A percentile compares a stretch with the other conserved stretches of the same genome.
Conservation (phyloP, 2,888 invertebrate species). For the Tenthredo distinguenda region DNA sequence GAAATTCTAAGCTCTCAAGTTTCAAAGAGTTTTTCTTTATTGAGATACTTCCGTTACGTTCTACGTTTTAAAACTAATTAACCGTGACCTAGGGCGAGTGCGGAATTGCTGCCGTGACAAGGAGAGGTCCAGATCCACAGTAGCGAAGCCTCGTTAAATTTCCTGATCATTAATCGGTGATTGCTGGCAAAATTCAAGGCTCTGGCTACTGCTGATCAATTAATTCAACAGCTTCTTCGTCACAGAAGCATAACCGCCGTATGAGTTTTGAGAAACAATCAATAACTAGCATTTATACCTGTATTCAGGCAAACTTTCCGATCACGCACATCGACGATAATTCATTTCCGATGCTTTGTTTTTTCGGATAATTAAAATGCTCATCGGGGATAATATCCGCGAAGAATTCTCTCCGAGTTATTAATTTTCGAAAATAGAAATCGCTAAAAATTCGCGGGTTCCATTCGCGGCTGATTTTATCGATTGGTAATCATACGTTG, state of each 20-base stretch:
- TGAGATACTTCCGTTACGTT: conserved; percentile 68
- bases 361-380: not conserved
- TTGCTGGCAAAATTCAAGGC: conserved; percentile 62
- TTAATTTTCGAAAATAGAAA: not conserved
- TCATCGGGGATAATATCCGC: too few species aligned
- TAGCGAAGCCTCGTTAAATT: conserved; percentile 68
- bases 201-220: conserved; percentile 69
- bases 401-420: not conserved
- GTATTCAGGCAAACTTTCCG: not conserved
- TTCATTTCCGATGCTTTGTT: not conserved
- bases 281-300: not conserved
- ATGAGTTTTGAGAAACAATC: conserved; percentile 22
- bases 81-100: conserved; percentile 37
- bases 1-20: conserved; percentile 5
- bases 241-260: conserved; percentile 70
- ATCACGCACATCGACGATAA: not conserved
- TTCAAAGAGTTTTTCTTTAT: conserved; percentile 64
- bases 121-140: conserved; percentile 67
- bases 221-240: conserved; percentile 66
- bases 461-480: not conserved
- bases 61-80: conserved; percentile 53
- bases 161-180: conserved; percentile 5
- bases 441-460: not conserved
- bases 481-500: not conserved
- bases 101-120: conserved; percentile 74